Evolutionary conservation across 2,797 vertebrate genomes (phyloP).

Genomic region (Sebastes paucispinis): DNA sequence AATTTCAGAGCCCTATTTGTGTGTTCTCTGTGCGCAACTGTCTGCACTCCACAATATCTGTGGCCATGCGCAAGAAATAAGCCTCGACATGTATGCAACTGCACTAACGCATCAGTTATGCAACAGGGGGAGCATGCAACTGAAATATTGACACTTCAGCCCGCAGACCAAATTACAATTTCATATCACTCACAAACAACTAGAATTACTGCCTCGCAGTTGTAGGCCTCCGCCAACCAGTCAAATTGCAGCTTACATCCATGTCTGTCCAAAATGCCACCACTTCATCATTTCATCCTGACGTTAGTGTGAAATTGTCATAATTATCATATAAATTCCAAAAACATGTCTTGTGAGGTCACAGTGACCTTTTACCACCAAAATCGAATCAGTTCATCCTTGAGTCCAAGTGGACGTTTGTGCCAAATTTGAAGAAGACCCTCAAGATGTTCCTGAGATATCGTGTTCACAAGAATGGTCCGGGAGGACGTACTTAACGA

Average conservation of each 20-base stretch:
- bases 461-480: too few relatives aligned
- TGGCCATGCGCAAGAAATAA: not conserved
- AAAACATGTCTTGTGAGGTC: not conserved
- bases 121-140: not conserved
- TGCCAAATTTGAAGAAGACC: too few relatives aligned
- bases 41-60: not conserved
- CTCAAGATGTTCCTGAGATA: too few relatives aligned
- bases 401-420: too few relatives aligned
- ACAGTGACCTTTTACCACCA: too few relatives aligned
- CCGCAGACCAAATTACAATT: not conserved
- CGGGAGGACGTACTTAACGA: too few relatives aligned
- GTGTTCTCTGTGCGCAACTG: not conserved
- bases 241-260: not conserved
- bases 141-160: not conserved
- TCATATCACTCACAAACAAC: not conserved
- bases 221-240: not conserved
- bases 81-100: not conserved
- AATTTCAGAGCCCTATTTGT: not conserved
- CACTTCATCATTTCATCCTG: not conserved
- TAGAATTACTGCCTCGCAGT: too few relatives aligned
- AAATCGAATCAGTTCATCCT: too few relatives aligned
- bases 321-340: not conserved
- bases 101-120: conserved; percentile 15
- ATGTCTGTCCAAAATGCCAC: not conserved
- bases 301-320: not conserved